phyloP scores from a whole-genome alignment of 2,113 vertebrate genomes.

The Synchiropus splendidus region DNA sequence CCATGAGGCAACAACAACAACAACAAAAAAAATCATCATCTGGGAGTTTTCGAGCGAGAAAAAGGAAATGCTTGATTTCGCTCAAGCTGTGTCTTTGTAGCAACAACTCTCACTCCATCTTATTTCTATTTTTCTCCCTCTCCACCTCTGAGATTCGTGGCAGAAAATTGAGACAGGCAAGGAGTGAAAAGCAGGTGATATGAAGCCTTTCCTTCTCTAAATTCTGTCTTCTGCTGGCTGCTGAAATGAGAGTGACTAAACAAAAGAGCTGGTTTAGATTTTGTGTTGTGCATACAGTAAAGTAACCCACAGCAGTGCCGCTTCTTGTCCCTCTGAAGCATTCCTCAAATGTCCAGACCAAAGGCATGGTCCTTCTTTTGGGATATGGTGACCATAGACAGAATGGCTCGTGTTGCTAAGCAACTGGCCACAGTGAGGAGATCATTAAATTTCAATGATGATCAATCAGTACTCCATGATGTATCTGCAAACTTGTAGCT shows the following conservation, averaged over 20 bases:
- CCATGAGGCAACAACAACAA: constrained; percentile 16
- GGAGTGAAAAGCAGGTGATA: constrained; percentile 20
- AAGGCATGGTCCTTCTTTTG: constrained; percentile 45
- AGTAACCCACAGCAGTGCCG: too few species aligned
- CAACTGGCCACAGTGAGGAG: constrained; percentile 62
- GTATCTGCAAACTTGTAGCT: constrained; percentile 45
- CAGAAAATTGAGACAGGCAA: constrained; percentile 34
- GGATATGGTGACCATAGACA: constrained; percentile 46
- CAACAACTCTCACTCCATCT: constrained; percentile 17
- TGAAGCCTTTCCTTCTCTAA: constrained; percentile 21
- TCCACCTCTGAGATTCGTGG: constrained; percentile 33
- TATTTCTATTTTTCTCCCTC: constrained; percentile 11
- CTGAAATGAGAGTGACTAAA: constrained; percentile 2
- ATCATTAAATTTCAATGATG: constrained; percentile 58
- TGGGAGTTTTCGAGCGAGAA: constrained; percentile 19
- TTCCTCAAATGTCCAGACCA: constrained; percentile 32
- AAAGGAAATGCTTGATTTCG: constrained; percentile 41
- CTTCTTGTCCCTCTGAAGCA: constrained; percentile 6
- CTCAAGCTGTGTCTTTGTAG: constrained; percentile 33
- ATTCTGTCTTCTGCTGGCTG: constrained; percentile 7
- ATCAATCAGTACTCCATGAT: constrained; percentile 37
- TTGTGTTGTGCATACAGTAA: too few species aligned
- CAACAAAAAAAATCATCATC: constrained; percentile 18
- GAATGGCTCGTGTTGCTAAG: constrained; percentile 60
- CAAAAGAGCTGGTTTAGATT: too few species aligned